A percentile compares a stretch with the other conserved stretches of the same genome.
Evolutionary conservation across 2,888 invertebrate genomes (phyloP).

Genomic region (Calephelis perditalis): DNA sequence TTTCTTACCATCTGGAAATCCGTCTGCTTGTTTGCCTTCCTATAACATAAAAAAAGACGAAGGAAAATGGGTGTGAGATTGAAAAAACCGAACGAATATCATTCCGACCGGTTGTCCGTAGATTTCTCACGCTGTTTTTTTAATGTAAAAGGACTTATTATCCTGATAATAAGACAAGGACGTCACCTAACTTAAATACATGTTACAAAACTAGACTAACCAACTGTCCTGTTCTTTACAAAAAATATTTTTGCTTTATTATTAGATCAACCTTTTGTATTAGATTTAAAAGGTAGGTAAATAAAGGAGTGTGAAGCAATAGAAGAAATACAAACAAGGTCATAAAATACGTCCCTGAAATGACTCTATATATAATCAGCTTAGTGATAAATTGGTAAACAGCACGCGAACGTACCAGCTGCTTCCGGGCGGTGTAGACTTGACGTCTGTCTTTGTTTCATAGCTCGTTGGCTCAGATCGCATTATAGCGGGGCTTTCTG

Average conservation of each 20-base stretch:
- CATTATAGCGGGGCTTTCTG: slow-evolving; percentile 3
- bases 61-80: too few species aligned
- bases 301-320: slow-evolving; percentile 62
- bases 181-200: too few species aligned
- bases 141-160: too few species aligned
- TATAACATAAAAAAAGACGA: too few species aligned
- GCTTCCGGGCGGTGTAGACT: slow-evolving; percentile 48
- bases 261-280: slow-evolving; percentile 33
- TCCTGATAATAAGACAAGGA: too few species aligned
- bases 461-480: slow-evolving; percentile 21
- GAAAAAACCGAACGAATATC: too few species aligned
- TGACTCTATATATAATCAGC: slow-evolving; percentile 76
- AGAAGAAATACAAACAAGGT: slow-evolving; percentile 64
- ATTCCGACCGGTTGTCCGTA: too few species aligned
- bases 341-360: slow-evolving; percentile 69
- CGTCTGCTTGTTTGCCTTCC: too few species aligned
- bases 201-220: too few species aligned
- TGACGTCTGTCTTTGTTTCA: slow-evolving; percentile 31
- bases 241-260: background rate
- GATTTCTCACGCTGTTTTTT: too few species aligned
- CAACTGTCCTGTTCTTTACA: too few species aligned
- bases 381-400: slow-evolving; percentile 78
- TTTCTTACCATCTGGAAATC: too few species aligned
- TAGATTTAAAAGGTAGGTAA: slow-evolving; percentile 56
- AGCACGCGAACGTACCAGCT: slow-evolving; percentile 74